Evolutionary conservation across 2,888 invertebrate species (phyloP).

Genomic region (Agonum fuliginosum): DNA sequence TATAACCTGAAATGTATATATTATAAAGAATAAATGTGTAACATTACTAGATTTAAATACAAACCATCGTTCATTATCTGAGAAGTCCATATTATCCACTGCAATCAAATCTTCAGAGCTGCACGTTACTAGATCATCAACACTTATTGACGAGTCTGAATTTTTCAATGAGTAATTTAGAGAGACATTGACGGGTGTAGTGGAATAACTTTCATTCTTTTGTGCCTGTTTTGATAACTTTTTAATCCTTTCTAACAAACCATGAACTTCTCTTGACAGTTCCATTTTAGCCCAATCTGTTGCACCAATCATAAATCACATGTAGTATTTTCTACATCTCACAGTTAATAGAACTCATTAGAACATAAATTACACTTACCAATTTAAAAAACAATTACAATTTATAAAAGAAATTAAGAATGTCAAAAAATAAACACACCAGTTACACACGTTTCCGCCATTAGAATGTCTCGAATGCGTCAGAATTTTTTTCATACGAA

Average conservation of each 20-base stretch:
- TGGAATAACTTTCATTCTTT: slow-evolving; percentile 57
- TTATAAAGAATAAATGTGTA: slow-evolving; percentile 59
- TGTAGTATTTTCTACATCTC: not conserved
- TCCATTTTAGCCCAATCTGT: slow-evolving; percentile 65
- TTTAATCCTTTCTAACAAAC: slow-evolving; percentile 63
- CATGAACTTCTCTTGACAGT: slow-evolving; percentile 67
- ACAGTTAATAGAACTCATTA: not conserved
- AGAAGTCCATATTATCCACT: slow-evolving; percentile 76
- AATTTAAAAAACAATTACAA: slow-evolving; percentile 38
- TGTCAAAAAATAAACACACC: slow-evolving; percentile 56
- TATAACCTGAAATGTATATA: slow-evolving; percentile 63
- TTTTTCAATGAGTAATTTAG: slow-evolving; percentile 4
- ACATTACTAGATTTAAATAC: slow-evolving; percentile 31
- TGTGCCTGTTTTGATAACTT: slow-evolving; percentile 53
- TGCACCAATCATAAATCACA: not conserved
- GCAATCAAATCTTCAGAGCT: slow-evolving; percentile 74
- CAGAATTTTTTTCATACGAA: slow-evolving; percentile 56
- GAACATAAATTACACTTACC: slow-evolving; percentile 6
- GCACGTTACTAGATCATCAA: slow-evolving; percentile 57
- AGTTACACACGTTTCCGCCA: slow-evolving; percentile 37
- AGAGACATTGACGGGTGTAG: not conserved
- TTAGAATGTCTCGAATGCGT: slow-evolving; percentile 27
- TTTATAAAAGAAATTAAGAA: slow-evolving; percentile 34
- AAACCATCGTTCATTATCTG: slow-evolving; percentile 78
- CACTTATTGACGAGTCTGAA: not conserved